phyloP scores from a whole-genome alignment of 2,113 vertebrate species.

The Theristicus caerulescens region DNA sequence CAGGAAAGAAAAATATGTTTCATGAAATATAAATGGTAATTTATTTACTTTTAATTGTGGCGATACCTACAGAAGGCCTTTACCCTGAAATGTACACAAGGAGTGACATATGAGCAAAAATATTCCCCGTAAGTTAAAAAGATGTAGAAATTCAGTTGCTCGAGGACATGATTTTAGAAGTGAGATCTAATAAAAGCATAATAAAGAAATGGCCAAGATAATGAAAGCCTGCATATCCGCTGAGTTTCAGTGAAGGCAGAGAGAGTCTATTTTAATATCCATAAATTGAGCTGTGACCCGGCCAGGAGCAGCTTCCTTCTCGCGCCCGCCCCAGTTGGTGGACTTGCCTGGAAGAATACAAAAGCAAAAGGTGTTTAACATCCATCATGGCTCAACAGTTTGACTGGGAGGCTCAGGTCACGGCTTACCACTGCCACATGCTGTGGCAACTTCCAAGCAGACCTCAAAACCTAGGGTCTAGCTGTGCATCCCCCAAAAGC shows the following conservation, averaged over 20 bases:
- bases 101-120: background rate
- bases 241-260: background rate
- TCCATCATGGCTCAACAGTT: rapidly evolving
- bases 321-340: rapidly evolving
- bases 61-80: background rate
- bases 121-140: background rate
- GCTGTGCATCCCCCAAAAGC: background rate
- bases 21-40: background rate
- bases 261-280: background rate
- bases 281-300: background rate
- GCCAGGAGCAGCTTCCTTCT: background rate
- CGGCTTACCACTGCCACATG: rapidly evolving
- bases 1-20: background rate
- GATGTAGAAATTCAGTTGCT: background rate
- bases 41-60: background rate
- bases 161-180: background rate
- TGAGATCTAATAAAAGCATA: background rate
- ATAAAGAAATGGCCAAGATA: background rate
- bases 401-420: background rate
- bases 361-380: rapidly evolving
- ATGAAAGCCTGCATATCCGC: background rate
- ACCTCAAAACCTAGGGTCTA: background rate
- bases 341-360: background rate
- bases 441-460: background rate
- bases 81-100: background rate